Conservation (phyloP, 2,888 invertebrate species). For the Altica lythri region DNA sequence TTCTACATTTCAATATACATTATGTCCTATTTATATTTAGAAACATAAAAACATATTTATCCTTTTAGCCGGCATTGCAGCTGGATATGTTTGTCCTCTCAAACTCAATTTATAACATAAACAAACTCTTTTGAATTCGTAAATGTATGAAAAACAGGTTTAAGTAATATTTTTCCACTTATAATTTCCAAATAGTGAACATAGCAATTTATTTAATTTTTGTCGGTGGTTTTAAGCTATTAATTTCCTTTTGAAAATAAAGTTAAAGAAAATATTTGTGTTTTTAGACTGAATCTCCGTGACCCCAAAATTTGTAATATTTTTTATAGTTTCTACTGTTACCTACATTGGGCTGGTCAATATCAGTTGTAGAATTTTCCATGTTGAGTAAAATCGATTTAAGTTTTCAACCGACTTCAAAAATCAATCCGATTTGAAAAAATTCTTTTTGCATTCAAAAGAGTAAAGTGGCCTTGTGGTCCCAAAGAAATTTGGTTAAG, state of each 20-base stretch:
- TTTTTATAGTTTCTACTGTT: too few relatives aligned
- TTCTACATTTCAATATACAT: neutral
- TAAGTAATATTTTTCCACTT: conserved; percentile 1
- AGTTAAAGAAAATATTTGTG: neutral
- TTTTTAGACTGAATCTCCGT: conserved; percentile 1
- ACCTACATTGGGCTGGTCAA: too few relatives aligned
- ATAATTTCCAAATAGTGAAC: neutral
- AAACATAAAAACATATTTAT: conserved; percentile 3
- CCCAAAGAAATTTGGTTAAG: too few relatives aligned
- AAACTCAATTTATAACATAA: neutral
- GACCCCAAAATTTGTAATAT: too few relatives aligned
- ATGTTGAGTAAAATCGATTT: too few relatives aligned
- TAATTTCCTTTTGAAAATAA: neutral
- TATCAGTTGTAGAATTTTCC: too few relatives aligned
- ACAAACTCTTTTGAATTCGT: neutral
- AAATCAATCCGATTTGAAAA: too few relatives aligned
- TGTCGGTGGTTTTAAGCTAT: neutral
- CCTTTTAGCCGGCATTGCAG: neutral
- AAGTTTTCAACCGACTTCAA: too few relatives aligned
- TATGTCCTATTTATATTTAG: conserved; percentile 1
- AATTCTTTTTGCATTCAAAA: too few relatives aligned
- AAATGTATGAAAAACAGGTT: neutral
- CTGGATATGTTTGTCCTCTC: conserved; percentile 1
- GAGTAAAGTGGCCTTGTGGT: too few relatives aligned
- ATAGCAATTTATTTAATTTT: neutral